Percentiles rank a stretch among this genome's conserved stretches.
Evolutionary conservation across 2,113 vertebrate species (phyloP).

Genomic region (Upupa epops): DNA sequence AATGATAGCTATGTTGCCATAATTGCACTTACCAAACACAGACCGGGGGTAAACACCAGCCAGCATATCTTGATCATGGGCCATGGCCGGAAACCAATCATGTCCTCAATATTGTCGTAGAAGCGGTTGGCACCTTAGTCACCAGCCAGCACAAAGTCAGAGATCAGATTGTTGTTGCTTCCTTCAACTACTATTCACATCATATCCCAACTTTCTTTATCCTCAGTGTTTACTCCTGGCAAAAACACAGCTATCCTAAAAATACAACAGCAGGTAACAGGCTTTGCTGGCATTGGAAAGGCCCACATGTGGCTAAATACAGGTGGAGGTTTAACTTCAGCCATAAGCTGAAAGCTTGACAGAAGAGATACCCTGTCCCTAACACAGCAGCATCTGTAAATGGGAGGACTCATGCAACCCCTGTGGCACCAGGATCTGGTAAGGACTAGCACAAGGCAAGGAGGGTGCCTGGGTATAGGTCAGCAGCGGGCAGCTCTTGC

Average conservation of each 20-base stretch:
- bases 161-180: background rate
- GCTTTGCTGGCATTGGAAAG: background rate
- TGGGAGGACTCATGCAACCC: background rate
- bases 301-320: background rate
- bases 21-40: constrained; percentile 84
- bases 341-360: background rate
- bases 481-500: background rate
- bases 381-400: background rate
- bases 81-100: constrained; percentile 91
- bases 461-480: background rate
- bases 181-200: background rate
- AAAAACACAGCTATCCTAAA: background rate
- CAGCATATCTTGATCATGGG: constrained; percentile 89
- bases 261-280: background rate
- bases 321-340: background rate
- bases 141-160: background rate
- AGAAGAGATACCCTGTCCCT: background rate
- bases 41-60: constrained; percentile 86
- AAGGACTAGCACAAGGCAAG: background rate
- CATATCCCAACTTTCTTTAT: background rate
- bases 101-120: constrained; percentile 91
- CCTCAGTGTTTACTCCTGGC: background rate
- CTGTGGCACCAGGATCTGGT: background rate
- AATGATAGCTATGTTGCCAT: background rate
- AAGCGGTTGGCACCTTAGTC: constrained; percentile 85